Evolutionary conservation across 2,797 vertebrate species (phyloP), one percentile per base, ranked within the genome.

Genomic region (Lates japonicus): DNA sequence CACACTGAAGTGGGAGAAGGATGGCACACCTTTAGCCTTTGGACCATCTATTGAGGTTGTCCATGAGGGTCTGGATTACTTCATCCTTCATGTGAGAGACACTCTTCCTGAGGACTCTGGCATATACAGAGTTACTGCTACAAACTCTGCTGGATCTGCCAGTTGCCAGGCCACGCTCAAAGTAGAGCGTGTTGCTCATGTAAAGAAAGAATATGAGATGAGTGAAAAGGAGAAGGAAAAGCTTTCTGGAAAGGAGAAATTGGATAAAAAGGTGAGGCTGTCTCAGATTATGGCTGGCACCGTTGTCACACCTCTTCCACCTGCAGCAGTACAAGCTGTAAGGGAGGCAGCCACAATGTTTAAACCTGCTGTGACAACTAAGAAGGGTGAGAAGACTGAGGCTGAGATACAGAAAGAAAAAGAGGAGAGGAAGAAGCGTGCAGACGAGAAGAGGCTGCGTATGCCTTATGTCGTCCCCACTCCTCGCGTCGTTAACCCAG

Each of bases 51-150:
- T 99, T 90, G 98, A 99, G 91, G 93, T 99, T 88, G 94, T 99
- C 81, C 97, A 99, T 6, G 98, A 99, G 94, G 99, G 98, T 82
- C 94, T 99, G 89, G 99, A 99, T 93, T 99, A 99, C 85, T 99
- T 95, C 89, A 97, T 97, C 69, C 95, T 99, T 82, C 97, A 98
- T 76, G 96, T 99, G 69, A 96, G 90, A 92, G 98, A 98, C 80
- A 98, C 98, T 70, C 95, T 99, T 31, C 95, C 96, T 44, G 98
- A 98, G 90, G 99, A 99, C 91, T 97, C 98, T 22, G 99, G 99
- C 39, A 95, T 96, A 80, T 99, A 99, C 84, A 96, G 98, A 95
- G 97, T 99, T 63, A 99, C 96, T 71, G 99, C 99, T 74, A 99
- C 98, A 75, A 99, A 99, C 90, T 97, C 96, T 71, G 99, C 98